Percentiles rank a stretch among this genome's conserved stretches.
Evolutionary conservation across 2,113 vertebrate species (phyloP).

Genomic region (Bujurquina vittata): DNA sequence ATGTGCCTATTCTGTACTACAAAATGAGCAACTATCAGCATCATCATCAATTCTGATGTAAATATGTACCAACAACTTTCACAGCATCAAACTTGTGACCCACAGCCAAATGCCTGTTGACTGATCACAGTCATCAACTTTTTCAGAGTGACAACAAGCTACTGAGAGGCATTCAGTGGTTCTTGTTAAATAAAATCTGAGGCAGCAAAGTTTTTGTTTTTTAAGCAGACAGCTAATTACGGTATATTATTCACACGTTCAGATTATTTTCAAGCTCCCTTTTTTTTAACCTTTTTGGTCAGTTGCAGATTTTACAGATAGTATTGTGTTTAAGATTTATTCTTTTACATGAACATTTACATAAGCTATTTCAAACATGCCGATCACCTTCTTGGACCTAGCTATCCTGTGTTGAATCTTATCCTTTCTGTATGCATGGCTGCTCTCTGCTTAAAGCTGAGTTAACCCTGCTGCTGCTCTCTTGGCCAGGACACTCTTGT

Average conservation of each 20-base stretch:
- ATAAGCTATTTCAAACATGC: neutral
- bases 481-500: too few species aligned
- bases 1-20: neutral
- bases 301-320: neutral
- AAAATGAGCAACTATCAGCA: constrained; percentile 30
- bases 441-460: too few species aligned
- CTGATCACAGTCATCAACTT: constrained; percentile 36
- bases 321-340: neutral
- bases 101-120: constrained; percentile 22
- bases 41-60: constrained; percentile 29
- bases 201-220: neutral
- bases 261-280: neutral
- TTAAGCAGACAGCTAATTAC: neutral
- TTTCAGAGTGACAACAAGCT: constrained; percentile 35
- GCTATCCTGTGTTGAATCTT: too few species aligned
- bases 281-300: neutral
- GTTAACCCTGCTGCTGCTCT: too few species aligned
- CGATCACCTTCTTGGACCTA: too few species aligned
- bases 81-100: constrained; percentile 14
- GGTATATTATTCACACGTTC: too few species aligned
- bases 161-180: constrained; percentile 20
- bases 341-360: neutral
- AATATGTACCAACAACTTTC: constrained; percentile 30
- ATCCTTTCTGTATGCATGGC: too few species aligned
- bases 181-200: constrained; percentile 38